Evolutionary conservation across 1,140 invertebrate genomes (phyloP).

Genomic region (Hormaphis cornu): DNA sequence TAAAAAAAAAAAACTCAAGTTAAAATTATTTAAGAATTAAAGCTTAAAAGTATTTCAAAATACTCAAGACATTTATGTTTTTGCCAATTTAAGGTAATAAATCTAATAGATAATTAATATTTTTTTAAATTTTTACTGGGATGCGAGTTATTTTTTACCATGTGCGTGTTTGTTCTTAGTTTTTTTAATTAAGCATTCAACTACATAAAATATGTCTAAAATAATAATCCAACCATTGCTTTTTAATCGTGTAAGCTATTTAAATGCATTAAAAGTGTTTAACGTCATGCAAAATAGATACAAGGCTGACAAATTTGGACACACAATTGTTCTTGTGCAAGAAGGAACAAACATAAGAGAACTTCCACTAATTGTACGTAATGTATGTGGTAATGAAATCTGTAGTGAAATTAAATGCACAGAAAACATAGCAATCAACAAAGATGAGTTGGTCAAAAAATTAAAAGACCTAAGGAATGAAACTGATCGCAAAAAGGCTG

Average conservation of each 20-base stretch:
- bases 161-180: neutral
- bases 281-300: neutral
- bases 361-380: constrained; percentile 56
- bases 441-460: constrained; percentile 22
- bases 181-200: neutral
- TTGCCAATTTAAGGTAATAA: neutral
- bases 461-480: constrained; percentile 34
- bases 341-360: constrained; percentile 58
- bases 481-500: constrained; percentile 33
- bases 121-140: too few species aligned
- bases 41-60: too few species aligned
- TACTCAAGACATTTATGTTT: too few species aligned
- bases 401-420: neutral
- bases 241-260: neutral
- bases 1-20: too few species aligned
- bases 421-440: neutral
- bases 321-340: constrained; percentile 55
- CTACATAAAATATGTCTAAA: constrained; percentile 9
- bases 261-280: neutral
- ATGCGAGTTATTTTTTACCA: too few species aligned
- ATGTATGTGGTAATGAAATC: constrained; percentile 40
- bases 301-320: constrained; percentile 38
- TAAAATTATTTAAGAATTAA: too few species aligned
- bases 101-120: too few species aligned
- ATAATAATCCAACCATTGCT: neutral